A percentile compares a stretch with the other conserved stretches of the same genome.
These are phyloP conservation scores for Hippocampus barbouri DNA, from an alignment of 2,113 vertebrate genomes.

Conservation along the genomic window DNA sequence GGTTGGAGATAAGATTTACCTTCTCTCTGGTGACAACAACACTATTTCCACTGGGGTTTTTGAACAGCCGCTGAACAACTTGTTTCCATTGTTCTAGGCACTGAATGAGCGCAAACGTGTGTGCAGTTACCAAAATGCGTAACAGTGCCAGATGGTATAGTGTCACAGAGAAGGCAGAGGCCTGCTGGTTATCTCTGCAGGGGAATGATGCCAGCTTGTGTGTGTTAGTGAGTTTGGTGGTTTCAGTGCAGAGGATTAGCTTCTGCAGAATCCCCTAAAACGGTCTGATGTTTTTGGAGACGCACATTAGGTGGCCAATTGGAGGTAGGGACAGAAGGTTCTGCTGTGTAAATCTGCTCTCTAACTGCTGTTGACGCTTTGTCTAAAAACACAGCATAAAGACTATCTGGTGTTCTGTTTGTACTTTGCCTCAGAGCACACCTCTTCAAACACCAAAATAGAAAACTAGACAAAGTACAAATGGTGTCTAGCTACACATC, in stretches of 20 bases:
- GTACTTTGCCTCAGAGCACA: not conserved
- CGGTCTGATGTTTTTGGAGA: not conserved
- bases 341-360: conserved; percentile 12
- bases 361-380: conserved; percentile 10
- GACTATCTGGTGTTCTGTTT: not conserved
- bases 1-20: not conserved
- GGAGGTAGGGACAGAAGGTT: not conserved
- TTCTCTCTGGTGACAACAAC: not conserved
- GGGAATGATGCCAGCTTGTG: conserved; percentile 21
- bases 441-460: not conserved
- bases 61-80: not conserved
- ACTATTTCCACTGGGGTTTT: not conserved
- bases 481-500: not conserved
- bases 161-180: conserved; percentile 35
- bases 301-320: not conserved
- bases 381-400: not conserved
- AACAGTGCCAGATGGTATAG: conserved; percentile 53
- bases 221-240: conserved; percentile 6
- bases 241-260: conserved; percentile 26
- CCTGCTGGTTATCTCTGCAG: conserved; percentile 42
- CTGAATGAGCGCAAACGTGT: conserved; percentile 39
- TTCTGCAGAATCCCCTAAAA: conserved; percentile 27
- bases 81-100: not conserved
- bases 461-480: not conserved
- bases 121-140: conserved; percentile 41